Percentiles rank a stretch among this genome's conserved stretches.
phyloP scores from a whole-genome alignment of 2,113 vertebrate species.

The Hippopotamus amphibius region DNA sequence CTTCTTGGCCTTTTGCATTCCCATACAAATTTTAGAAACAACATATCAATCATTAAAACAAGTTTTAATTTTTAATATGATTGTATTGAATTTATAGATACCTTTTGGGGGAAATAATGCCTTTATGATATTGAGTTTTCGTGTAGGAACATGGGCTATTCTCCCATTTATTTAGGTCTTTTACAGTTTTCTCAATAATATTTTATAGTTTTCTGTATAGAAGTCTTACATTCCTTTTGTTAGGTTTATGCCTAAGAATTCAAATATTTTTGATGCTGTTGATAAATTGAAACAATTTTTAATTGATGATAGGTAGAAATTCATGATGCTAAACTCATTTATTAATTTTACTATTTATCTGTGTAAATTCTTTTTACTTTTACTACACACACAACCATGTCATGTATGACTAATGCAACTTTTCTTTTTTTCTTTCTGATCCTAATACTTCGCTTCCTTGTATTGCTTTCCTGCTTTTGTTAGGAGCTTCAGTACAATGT shows the following conservation, averaged over 20 bases:
- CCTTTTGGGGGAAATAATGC: not conserved
- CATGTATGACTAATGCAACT: not conserved
- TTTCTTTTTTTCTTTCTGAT: not conserved
- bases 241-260: not conserved
- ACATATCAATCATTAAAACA: not conserved
- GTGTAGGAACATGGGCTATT: too few relatives aligned
- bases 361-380: not conserved
- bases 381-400: too few relatives aligned
- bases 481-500: too few relatives aligned
- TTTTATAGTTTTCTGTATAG: not conserved
- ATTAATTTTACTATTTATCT: not conserved
- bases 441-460: not conserved
- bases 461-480: not conserved
- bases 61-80: not conserved
- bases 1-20: not conserved
- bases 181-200: too few relatives aligned
- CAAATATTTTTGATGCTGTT: not conserved
- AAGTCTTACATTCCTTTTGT: not conserved
- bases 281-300: not conserved
- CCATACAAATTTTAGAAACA: not conserved
- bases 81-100: not conserved
- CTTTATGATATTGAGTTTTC: not conserved
- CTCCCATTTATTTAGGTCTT: too few relatives aligned
- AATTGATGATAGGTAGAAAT: not conserved
- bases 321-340: not conserved